Evolutionary conservation across 2,113 vertebrate species (phyloP).

Genomic region (Gymnobelideus leadbeateri): DNA sequence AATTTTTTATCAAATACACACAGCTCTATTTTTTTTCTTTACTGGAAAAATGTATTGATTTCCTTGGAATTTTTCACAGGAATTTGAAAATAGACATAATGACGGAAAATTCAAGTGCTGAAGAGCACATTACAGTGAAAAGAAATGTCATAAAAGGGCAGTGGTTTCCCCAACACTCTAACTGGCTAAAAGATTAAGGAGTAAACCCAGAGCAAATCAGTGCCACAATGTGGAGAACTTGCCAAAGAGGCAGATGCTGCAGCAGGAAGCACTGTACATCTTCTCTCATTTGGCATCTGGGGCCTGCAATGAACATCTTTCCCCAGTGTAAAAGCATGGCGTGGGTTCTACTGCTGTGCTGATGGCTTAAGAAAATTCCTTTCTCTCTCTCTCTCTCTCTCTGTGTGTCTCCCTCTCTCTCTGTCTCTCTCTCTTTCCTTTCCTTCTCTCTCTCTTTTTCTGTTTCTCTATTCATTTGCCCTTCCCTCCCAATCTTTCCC

Average conservation of each 20-base stretch:
- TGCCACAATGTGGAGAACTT: conserved; percentile 63
- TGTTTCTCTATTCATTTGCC: neutral
- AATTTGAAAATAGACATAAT: conserved; percentile 19
- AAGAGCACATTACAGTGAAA: conserved; percentile 33
- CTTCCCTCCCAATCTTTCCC: neutral
- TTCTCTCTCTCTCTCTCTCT: conserved; percentile 33
- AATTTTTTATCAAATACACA: neutral
- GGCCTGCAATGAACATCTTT: conserved; percentile 67
- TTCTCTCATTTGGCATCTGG: conserved; percentile 77
- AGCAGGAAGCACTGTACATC: conserved; percentile 68
- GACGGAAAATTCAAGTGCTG: conserved; percentile 34
- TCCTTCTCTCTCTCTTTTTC: neutral
- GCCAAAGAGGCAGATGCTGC: conserved; percentile 84
- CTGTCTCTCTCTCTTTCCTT: rapidly evolving
- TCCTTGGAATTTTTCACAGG: conserved; percentile 8
- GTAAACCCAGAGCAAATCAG: conserved; percentile 69
- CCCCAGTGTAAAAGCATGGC: conserved; percentile 40
- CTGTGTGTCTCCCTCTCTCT: neutral
- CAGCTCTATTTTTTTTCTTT: neutral
- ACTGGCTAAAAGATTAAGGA: conserved; percentile 52
- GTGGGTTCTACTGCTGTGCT: conserved; percentile 52
- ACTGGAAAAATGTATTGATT: conserved; percentile 22
- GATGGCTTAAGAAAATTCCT: conserved; percentile 53
- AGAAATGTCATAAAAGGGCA: conserved; percentile 55
- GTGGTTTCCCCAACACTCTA: conserved; percentile 60